These are phyloP conservation scores for Lymantria dispar DNA, from an alignment of 2,888 invertebrate genomes.

Conservation along the genomic window DNA sequence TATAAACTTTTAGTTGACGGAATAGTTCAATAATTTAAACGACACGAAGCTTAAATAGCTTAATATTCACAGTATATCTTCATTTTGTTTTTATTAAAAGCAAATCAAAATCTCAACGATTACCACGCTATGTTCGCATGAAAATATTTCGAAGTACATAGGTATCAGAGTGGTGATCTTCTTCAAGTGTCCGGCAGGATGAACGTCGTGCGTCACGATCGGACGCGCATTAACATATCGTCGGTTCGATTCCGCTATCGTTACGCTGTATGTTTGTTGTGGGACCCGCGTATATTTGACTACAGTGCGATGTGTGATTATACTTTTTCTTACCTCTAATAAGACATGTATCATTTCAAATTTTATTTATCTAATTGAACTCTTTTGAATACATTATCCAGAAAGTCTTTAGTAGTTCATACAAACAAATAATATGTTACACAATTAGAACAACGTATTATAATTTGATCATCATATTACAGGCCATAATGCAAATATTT, in stretches of 20 bases:
- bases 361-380: too few species aligned
- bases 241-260: conserved; percentile 69
- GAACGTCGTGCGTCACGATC: conserved; percentile 80
- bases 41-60: too few species aligned
- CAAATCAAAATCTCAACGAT: conserved; percentile 12
- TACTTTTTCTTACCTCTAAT: not conserved
- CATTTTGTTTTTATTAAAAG: not conserved
- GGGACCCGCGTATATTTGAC: conserved; percentile 23
- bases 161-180: conserved; percentile 35
- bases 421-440: too few species aligned
- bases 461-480: too few species aligned
- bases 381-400: too few species aligned
- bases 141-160: conserved; percentile 38
- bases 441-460: too few species aligned
- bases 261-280: conserved; percentile 36
- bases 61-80: too few species aligned
- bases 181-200: conserved; percentile 59
- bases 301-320: not conserved
- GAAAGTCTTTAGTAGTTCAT: too few species aligned
- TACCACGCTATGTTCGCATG: conserved; percentile 32
- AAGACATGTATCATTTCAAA: too few species aligned
- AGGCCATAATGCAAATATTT: too few species aligned
- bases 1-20: not conserved
- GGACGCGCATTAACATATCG: conserved; percentile 77
- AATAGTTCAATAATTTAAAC: not conserved